A percentile compares a stretch with the other conserved stretches of the same genome.
Evolutionary conservation across 2,888 invertebrate species (phyloP).

Genomic region (Coelinius sp.): DNA sequence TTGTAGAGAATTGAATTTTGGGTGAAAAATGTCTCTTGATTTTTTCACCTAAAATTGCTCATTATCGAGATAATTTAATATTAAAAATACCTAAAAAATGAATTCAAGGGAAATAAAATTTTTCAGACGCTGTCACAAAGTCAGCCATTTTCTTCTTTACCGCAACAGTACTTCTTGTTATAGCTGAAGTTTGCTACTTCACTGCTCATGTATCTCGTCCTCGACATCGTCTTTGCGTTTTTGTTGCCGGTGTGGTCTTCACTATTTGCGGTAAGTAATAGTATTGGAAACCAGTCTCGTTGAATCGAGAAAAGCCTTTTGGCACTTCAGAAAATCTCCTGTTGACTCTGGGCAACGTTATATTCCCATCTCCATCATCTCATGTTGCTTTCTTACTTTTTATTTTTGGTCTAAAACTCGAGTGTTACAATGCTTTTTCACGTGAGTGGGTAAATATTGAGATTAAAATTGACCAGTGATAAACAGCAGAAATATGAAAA

Average conservation of each 20-base stretch:
- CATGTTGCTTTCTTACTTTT: neutral
- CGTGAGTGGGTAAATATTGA: neutral
- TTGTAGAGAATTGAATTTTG: too few relatives aligned
- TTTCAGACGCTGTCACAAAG: constrained; percentile 89
- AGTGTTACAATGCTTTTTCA: neutral
- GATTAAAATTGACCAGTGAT: neutral
- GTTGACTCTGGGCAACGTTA: neutral
- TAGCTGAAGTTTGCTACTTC: constrained; percentile 86
- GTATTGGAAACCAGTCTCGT: neutral
- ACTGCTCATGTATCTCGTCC: constrained; percentile 84
- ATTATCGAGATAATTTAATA: too few relatives aligned
- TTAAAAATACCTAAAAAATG: neutral
- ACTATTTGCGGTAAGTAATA: constrained; percentile 86
- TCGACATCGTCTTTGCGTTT: constrained; percentile 83
- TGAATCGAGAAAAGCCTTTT: neutral
- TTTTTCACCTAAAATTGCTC: too few relatives aligned
- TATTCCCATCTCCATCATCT: neutral
- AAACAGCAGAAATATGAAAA: neutral
- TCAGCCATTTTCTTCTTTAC: constrained; percentile 87
- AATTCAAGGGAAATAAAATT: constrained; percentile 50
- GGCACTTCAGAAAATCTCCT: neutral
- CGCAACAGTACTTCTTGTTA: constrained; percentile 82
- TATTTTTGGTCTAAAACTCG: neutral
- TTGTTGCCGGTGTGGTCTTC: constrained; percentile 88
- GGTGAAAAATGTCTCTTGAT: too few relatives aligned